A percentile compares a stretch with the other conserved stretches of the same genome.
Evolutionary conservation across 2,888 invertebrate species (phyloP).

Genomic region (Ormyrus nitidulus): DNA sequence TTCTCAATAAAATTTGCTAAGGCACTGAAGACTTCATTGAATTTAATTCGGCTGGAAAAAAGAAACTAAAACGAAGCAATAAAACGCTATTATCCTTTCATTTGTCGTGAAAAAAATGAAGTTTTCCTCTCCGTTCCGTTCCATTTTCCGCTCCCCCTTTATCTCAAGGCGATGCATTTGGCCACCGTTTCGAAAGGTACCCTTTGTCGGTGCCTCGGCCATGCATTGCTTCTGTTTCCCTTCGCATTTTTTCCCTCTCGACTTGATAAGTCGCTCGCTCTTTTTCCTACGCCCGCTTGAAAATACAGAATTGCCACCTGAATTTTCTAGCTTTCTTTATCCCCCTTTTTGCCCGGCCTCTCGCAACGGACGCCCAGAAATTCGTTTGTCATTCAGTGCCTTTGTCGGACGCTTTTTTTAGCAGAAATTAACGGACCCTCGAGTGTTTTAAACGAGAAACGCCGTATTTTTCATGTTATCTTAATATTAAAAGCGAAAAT

Average conservation of each 20-base stretch:
- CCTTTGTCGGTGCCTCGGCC: not conserved
- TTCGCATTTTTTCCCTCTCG: not conserved
- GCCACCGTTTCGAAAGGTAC: constrained; percentile 10
- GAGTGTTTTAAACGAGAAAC: not conserved
- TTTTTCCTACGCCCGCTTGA: not conserved
- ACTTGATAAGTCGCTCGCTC: not conserved
- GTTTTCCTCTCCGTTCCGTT: not conserved
- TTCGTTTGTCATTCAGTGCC: constrained; percentile 25
- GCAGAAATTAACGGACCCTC: too few relatives aligned
- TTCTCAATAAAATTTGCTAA: too few relatives aligned
- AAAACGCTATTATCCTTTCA: constrained; percentile 8
- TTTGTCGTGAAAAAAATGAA: not conserved
- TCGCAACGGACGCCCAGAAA: not conserved
- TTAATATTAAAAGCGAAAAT: not conserved
- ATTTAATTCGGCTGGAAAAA: not conserved
- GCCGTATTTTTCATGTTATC: constrained; percentile 12
- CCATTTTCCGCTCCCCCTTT: not conserved
- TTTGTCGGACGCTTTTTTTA: not conserved
- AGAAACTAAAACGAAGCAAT: not conserved
- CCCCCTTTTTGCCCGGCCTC: not conserved
- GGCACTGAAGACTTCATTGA: not conserved
- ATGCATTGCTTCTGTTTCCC: constrained; percentile 4
- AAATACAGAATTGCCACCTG: not conserved
- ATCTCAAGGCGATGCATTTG: constrained; percentile 28
- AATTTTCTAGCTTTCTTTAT: not conserved